phyloP scores from a whole-genome alignment of 2,113 vertebrate genomes.

The Takifugu flavidus region DNA sequence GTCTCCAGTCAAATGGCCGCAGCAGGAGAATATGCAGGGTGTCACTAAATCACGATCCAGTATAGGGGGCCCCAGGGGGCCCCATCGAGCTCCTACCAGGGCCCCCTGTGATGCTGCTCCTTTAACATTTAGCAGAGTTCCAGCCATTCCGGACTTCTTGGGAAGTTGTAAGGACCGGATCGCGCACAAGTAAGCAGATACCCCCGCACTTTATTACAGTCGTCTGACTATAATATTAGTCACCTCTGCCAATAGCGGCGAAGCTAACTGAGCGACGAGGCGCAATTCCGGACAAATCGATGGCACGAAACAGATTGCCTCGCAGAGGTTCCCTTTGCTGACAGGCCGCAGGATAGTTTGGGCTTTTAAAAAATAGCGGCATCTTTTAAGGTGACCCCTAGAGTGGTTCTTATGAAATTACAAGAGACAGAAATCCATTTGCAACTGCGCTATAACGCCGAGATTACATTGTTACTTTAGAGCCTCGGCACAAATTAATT shows the following conservation, averaged over 20 bases:
- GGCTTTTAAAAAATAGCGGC: slow-evolving; percentile 78
- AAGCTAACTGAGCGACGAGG: slow-evolving; percentile 74
- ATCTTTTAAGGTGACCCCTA: slow-evolving; percentile 82
- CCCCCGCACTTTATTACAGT: slow-evolving; percentile 76
- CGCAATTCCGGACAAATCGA: slow-evolving; percentile 73
- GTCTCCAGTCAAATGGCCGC: not conserved
- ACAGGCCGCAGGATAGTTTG: slow-evolving; percentile 74
- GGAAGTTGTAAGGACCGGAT: slow-evolving; percentile 70
- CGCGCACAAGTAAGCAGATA: slow-evolving; percentile 77
- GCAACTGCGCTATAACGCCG: slow-evolving; percentile 77
- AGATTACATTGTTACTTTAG: slow-evolving; percentile 82
- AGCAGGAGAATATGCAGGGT: slow-evolving; percentile 10
- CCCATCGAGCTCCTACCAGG: too few relatives aligned
- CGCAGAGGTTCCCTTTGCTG: slow-evolving; percentile 74
- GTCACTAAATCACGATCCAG: slow-evolving; percentile 57
- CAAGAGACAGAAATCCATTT: slow-evolving; percentile 83
- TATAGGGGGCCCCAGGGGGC: not conserved
- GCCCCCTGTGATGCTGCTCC: slow-evolving; percentile 55
- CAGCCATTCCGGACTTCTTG: slow-evolving; percentile 70
- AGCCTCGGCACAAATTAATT: slow-evolving; percentile 78
- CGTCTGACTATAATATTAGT: slow-evolving; percentile 82
- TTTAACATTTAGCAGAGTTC: slow-evolving; percentile 74
- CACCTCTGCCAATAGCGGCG: slow-evolving; percentile 74
- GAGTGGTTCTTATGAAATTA: slow-evolving; percentile 79
- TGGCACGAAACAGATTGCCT: slow-evolving; percentile 80